These are phyloP conservation scores for Poecilia picta DNA, from an alignment of 2,797 vertebrate genomes.

Conservation along the genomic window DNA sequence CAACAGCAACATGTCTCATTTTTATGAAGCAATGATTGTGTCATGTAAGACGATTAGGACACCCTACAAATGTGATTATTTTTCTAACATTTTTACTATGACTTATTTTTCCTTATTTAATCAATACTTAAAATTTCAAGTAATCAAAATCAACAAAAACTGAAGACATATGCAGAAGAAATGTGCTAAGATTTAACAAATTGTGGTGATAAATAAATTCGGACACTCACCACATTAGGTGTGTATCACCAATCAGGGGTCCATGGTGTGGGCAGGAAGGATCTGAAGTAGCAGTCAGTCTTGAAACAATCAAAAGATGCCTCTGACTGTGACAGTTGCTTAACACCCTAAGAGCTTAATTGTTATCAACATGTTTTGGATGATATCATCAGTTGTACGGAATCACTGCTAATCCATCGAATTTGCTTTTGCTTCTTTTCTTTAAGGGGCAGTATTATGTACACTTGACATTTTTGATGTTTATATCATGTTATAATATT, in stretches of 20 bases:
- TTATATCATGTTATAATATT: too few species aligned
- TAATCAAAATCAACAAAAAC: background rate
- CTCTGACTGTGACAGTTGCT: too few species aligned
- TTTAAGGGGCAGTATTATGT: too few species aligned
- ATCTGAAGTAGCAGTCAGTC: too few species aligned
- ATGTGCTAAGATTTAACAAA: background rate
- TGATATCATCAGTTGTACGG: too few species aligned
- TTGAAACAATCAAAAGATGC: too few species aligned
- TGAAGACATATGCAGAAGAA: background rate
- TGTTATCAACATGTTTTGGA: too few species aligned
- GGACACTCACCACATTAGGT: background rate
- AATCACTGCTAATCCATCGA: too few species aligned
- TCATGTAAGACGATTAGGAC: background rate
- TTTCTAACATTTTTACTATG: background rate
- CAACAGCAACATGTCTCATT: background rate
- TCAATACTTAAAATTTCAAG: background rate
- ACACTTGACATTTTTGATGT: too few species aligned
- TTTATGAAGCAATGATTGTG: background rate
- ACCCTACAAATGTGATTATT: background rate
- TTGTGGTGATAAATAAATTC: background rate
- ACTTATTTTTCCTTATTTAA: background rate
- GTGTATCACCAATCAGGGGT: background rate
- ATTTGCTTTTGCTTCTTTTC: too few species aligned
- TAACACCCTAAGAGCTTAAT: too few species aligned
- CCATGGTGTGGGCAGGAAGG: too few species aligned